Conservation (phyloP, 2,888 invertebrate genomes). For the Harpalus rufipes region DNA sequence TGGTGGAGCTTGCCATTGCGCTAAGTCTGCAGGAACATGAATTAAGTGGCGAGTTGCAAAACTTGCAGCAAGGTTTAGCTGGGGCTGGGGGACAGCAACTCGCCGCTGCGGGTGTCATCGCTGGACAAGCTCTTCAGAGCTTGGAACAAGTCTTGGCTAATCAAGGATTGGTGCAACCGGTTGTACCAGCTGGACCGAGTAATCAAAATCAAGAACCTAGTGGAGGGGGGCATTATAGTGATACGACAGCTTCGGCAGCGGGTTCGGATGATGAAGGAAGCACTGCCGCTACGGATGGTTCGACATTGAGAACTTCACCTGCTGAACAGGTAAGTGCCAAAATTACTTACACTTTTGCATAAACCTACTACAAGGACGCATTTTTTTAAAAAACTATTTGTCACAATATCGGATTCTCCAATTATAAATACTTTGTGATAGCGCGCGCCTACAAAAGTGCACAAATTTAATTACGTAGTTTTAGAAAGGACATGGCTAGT, state of each 20-base stretch:
- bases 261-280: conserved; percentile 97
- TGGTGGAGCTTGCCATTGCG: conserved; percentile 97
- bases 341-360: no score
- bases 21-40: conserved; percentile 93
- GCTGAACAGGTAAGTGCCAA: conserved; percentile 86
- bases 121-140: conserved; percentile 76
- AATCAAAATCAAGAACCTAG: conserved; percentile 75
- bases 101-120: conserved; percentile 72
- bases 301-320: conserved; percentile 91
- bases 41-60: conserved; percentile 78
- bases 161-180: conserved; percentile 66
- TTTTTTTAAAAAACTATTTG: no score
- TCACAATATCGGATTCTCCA: no score
- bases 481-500: no score
- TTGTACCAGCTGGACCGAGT: conserved; percentile 69
- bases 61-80: conserved; percentile 77
- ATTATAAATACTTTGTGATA: no score
- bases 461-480: no score
- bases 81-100: conserved; percentile 70
- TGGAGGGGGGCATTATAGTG: conserved; percentile 84
- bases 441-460: no score
- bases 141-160: conserved; percentile 74
- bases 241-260: conserved; percentile 90
- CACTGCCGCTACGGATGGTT: conserved; percentile 96
- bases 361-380: no score